Conservation (phyloP, 2,888 invertebrate genomes). For the Ecdyonurus torrentis region DNA sequence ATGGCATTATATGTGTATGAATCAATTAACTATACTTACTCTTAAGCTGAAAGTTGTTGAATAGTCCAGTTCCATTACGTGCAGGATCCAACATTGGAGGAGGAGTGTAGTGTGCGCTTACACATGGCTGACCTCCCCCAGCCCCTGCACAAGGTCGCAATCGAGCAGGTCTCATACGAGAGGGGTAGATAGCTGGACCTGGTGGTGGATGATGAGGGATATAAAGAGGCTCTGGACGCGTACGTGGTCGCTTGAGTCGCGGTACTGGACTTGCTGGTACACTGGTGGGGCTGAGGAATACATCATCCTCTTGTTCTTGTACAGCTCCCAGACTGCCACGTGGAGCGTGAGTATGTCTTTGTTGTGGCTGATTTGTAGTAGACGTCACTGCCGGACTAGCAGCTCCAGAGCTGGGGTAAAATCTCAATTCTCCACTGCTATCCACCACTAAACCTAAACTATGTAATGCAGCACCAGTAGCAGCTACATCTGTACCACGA, state of each 20-base stretch:
- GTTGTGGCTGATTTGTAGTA: slow-evolving; percentile 19
- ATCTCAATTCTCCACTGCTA: slow-evolving; percentile 41
- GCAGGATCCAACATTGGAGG: slow-evolving; percentile 89
- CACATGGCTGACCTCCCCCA: slow-evolving; percentile 17
- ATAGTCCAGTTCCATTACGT: slow-evolving; percentile 73
- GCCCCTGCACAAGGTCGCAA: slow-evolving; percentile 17
- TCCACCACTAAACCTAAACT: slow-evolving; percentile 38
- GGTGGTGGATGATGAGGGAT: slow-evolving; percentile 19
- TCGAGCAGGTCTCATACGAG: slow-evolving; percentile 34
- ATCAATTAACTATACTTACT: too few species aligned
- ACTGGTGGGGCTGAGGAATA: slow-evolving; percentile 56
- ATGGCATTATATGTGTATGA: too few species aligned
- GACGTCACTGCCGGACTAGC: neutral
- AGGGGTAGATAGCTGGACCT: slow-evolving; percentile 28
- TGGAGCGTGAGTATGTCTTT: slow-evolving; percentile 20
- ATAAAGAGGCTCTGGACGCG: slow-evolving; percentile 20
- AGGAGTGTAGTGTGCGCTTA: slow-evolving; percentile 64
- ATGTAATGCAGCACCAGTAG: slow-evolving; percentile 21
- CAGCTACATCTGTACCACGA: slow-evolving; percentile 22
- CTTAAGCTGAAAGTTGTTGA: slow-evolving; percentile 20
- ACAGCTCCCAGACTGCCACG: slow-evolving; percentile 28
- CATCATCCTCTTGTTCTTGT: slow-evolving; percentile 48
- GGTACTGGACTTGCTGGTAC: neutral
- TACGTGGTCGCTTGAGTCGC: slow-evolving; percentile 24
- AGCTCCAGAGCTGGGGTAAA: slow-evolving; percentile 35